These are phyloP conservation scores for Nysson spinosus DNA, from an alignment of 2,888 invertebrate species.

Conservation along the genomic window DNA sequence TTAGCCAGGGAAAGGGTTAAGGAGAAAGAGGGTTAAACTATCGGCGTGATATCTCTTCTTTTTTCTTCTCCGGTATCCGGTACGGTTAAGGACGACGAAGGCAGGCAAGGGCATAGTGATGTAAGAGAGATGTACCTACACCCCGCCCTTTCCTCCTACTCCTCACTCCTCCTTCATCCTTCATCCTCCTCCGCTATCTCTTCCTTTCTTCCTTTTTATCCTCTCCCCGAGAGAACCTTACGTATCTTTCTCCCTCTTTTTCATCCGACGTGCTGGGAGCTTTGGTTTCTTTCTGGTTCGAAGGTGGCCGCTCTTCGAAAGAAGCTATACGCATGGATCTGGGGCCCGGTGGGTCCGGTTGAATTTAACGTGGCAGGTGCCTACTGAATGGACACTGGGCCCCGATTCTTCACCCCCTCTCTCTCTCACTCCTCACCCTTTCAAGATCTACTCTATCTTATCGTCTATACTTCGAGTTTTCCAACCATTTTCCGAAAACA, in stretches of 20 bases:
- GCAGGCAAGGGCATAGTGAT: constrained; percentile 45
- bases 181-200: constrained; percentile 4
- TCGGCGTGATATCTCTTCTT: constrained; percentile 56
- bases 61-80: constrained; percentile 36
- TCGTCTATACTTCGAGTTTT: constrained; percentile 36
- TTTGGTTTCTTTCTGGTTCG: constrained; percentile 16
- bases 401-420: constrained; percentile 24
- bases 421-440: constrained; percentile 7
- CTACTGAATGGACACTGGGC: constrained; percentile 61
- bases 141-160: constrained; percentile 38
- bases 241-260: background rate
- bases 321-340: too few relatives aligned
- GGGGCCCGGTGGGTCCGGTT: constrained; percentile 43
- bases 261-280: background rate
- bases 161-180: constrained; percentile 7
- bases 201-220: constrained; percentile 15
- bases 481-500: constrained; percentile 10
- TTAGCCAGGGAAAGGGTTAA: constrained; percentile 55
- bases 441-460: constrained; percentile 29
- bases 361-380: constrained; percentile 67
- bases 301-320: constrained; percentile 8
- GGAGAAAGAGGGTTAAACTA: constrained; percentile 46
- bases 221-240: background rate
- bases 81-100: constrained; percentile 36
- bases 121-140: constrained; percentile 59